These are phyloP conservation scores for Tachina grossa DNA, from an alignment of 2,888 invertebrate genomes.

Conservation along the genomic window DNA sequence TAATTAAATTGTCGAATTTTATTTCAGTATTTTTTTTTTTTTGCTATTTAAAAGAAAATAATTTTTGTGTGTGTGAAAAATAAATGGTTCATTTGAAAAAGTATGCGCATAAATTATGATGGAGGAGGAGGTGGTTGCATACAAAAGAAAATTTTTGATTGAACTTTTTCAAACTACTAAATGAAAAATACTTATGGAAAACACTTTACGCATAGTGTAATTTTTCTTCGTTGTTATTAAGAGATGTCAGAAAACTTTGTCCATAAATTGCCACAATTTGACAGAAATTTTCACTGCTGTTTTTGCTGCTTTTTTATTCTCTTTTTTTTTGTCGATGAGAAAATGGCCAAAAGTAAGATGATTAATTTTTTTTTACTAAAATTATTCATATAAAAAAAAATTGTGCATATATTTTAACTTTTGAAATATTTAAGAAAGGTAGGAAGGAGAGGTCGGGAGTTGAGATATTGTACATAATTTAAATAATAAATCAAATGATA, in stretches of 20 bases:
- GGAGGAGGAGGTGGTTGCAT: conserved; percentile 9
- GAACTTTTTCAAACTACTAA: conserved; percentile 69
- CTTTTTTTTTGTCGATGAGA: background rate
- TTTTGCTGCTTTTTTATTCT: conserved; percentile 5
- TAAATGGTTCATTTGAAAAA: conserved; percentile 23
- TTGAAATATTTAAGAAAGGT: background rate
- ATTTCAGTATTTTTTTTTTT: too few species aligned
- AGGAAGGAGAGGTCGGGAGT: background rate
- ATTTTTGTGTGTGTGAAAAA: conserved; percentile 47
- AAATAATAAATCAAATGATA: background rate
- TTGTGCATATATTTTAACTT: conserved; percentile 14
- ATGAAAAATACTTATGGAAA: conserved; percentile 63
- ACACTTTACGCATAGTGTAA: conserved; percentile 60
- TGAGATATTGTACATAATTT: background rate
- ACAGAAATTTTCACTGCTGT: conserved; percentile 64
- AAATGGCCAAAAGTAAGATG: conserved; percentile 33
- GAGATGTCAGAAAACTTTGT: conserved; percentile 76
- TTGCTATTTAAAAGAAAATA: conserved; percentile 20
- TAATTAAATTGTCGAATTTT: conserved; percentile 62
- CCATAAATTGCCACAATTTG: conserved; percentile 75
- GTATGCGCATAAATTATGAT: conserved; percentile 59
- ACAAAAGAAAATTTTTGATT: conserved; percentile 53
- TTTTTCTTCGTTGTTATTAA: conserved; percentile 65
- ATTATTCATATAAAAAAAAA: background rate
- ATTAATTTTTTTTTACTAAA: conserved; percentile 1